Evolutionary conservation across 2,888 invertebrate species (phyloP).

Genomic region (Pterostichus niger): DNA sequence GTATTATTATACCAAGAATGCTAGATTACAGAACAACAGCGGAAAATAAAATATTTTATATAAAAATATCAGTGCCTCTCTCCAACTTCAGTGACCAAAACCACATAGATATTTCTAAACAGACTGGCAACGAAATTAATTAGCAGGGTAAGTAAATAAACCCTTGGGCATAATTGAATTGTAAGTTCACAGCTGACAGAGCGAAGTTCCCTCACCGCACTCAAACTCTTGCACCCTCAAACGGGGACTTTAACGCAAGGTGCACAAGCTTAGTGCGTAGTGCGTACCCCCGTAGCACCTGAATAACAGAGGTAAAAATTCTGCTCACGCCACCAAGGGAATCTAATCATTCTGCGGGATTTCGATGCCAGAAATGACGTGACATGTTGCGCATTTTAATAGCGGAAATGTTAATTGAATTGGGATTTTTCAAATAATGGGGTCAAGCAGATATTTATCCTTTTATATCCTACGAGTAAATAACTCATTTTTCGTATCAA

Average conservation of each 20-base stretch:
- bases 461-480: too few relatives aligned
- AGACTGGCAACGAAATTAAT: conserved; percentile 33
- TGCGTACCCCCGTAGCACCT: too few relatives aligned
- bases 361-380: conserved; percentile 29
- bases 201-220: neutral
- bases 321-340: neutral
- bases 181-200: conserved; percentile 12
- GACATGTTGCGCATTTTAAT: conserved; percentile 27
- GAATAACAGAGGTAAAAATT: conserved; percentile 16
- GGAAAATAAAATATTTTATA: too few relatives aligned
- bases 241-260: neutral
- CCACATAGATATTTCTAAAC: neutral
- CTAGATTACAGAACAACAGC: too few relatives aligned
- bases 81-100: too few relatives aligned
- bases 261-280: neutral
- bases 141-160: conserved; percentile 16
- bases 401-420: conserved; percentile 24
- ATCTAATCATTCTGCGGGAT: conserved; percentile 44
- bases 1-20: too few relatives aligned
- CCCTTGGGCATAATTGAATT: conserved; percentile 26
- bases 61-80: too few relatives aligned
- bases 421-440: neutral
- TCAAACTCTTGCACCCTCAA: neutral
- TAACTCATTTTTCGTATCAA: too few relatives aligned
- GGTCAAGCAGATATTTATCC: too few relatives aligned